Conservation (phyloP, 2,797 vertebrate genomes). For the Parauchenoglanis ngamensis region DNA sequence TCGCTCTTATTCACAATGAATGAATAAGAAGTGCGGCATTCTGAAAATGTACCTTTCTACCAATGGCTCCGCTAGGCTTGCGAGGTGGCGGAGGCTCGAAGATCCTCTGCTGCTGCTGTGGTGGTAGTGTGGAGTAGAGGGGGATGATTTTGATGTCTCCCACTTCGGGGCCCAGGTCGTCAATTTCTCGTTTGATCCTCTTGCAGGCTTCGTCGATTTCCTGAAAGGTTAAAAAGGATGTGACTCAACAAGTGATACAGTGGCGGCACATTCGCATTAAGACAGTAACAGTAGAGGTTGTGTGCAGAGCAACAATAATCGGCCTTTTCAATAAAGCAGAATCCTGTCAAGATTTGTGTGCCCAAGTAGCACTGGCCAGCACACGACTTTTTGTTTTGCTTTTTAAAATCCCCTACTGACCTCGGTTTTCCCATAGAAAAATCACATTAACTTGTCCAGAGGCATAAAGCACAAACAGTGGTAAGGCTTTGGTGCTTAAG, state of each 20-base stretch:
- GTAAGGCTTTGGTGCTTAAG: conserved; percentile 59
- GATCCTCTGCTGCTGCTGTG: conserved; percentile 96
- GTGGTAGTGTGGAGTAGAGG: conserved; percentile 96
- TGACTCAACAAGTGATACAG: background rate
- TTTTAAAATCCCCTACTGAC: conserved; percentile 14
- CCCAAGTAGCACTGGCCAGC: conserved; percentile 6
- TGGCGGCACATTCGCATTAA: background rate
- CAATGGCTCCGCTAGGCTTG: conserved; percentile 94
- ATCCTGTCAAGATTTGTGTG: background rate
- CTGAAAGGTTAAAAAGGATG: conserved; percentile 66
- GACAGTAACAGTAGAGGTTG: no score
- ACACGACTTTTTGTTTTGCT: conserved; percentile 24
- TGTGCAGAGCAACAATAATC: background rate
- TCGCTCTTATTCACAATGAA: conserved; percentile 6
- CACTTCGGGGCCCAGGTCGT: conserved; percentile 96
- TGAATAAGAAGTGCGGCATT: background rate
- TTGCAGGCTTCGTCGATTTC: conserved; percentile 99
- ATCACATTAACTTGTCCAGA: conserved; percentile 48
- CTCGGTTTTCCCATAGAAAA: conserved; percentile 30
- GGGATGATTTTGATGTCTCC: conserved; percentile 99
- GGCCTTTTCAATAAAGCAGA: background rate
- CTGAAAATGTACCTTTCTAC: conserved; percentile 83
- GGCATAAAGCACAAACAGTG: conserved; percentile 39
- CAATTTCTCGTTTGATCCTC: conserved; percentile 97
- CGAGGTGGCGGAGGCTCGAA: conserved; percentile 96